Base-by-base conservation (phyloP, 1,140 invertebrate species). In the Lamellibrachia luymesi region DNA sequence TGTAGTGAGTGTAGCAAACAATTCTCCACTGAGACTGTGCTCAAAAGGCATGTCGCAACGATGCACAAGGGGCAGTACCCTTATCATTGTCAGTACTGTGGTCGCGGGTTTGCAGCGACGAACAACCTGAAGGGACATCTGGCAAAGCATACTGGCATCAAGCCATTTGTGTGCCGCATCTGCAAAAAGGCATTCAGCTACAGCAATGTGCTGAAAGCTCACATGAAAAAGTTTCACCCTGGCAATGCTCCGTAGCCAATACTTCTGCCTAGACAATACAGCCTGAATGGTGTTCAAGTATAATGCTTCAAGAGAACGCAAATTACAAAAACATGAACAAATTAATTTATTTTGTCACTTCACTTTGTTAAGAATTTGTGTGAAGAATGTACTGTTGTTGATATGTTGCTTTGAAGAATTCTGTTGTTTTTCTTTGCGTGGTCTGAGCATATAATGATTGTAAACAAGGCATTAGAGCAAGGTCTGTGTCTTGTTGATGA, bases 121-220 rank as follows among this genome's bases (percentile, higher is more conserved):
- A 93, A 50, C 50, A 90, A 93, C 80, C 93, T 93, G 89, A 90
- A 90, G 50, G 93, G 50, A 49, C 93, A 93, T 52, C 80, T 93
- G 27, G 90, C 93, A 92, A 97, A 97, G 52, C 98, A 98, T 95
- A 98, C 97, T 64, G 97, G 97, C n/a, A 97, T 98, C 94, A 96
- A 96, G 94, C 97, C 97, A 8, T 97, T 97, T 93, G 95, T 96
- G 90, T 97, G 98, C 96, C 97, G 98, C 95, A 95, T 97, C 94
- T 97, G 97, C 95, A 95, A 96, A 2, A 97, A 97, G 95, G 95
- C 96, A 91, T 98, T 98, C 95, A 97, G 97, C 10, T 97, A 80
- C 64, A 80, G 64, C 64, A 80, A 80, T 22, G 64, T 80, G 64
- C 64, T 80, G 2, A 80, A 80, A 17, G 17, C 7, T 22, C 64